These are phyloP conservation scores for Lagorchestes hirsutus DNA, from an alignment of 2,797 vertebrate species.

Conservation along the genomic window DNA sequence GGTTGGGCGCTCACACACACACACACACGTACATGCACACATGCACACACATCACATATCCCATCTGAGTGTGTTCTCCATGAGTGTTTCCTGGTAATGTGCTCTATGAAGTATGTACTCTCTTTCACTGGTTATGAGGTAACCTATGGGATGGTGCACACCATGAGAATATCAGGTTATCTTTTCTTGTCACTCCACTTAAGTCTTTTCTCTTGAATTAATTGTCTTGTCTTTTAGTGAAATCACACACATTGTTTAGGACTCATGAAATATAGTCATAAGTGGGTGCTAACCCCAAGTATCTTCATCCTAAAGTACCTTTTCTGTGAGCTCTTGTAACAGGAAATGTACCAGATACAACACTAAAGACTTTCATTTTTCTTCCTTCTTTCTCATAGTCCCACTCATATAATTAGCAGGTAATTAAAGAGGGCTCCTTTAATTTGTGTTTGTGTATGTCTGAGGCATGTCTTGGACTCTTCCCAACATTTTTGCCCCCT, in stretches of 20 bases:
- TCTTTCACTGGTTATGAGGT: not conserved
- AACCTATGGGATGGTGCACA: not conserved
- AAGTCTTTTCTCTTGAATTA: not conserved
- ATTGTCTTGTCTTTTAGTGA: not conserved
- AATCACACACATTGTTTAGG: not conserved
- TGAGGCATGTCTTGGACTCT: not conserved
- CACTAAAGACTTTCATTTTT: too few species aligned
- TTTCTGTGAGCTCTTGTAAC: not conserved
- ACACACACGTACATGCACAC: not conserved
- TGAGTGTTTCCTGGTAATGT: not conserved
- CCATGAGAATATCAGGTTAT: not conserved
- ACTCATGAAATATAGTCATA: not conserved
- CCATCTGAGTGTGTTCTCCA: not conserved
- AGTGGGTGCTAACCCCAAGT: not conserved
- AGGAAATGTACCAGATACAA: not conserved
- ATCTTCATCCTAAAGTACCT: not conserved
- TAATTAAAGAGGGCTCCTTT: not conserved
- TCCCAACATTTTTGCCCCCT: not conserved
- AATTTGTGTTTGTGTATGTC: not conserved
- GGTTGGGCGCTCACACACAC: not conserved
- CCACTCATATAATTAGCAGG: not conserved
- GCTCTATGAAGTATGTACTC: not conserved
- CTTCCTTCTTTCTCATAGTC: not conserved
- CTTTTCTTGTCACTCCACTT: not conserved
- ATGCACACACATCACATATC: not conserved